Evolutionary conservation across 1,140 invertebrate genomes (phyloP).

Genomic region (Tigriopus japonicus): DNA sequence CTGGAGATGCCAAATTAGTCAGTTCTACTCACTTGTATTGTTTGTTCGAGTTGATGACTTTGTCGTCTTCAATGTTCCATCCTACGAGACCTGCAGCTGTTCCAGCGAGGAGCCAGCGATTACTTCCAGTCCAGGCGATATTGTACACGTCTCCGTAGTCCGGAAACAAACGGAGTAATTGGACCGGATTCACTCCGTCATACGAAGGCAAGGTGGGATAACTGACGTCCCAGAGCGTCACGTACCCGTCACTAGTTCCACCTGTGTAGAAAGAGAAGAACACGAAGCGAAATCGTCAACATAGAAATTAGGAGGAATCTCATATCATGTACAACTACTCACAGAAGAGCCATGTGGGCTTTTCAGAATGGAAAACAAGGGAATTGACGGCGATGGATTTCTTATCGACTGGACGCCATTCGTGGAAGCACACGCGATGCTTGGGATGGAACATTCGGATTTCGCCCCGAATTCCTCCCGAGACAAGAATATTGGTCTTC

Average conservation of each 20-base stretch:
- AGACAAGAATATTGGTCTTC: constrained; percentile 27
- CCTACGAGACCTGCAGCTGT: constrained; percentile 19
- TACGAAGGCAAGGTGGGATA: constrained; percentile 24
- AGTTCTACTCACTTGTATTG: constrained; percentile 10
- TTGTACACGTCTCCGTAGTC: constrained; percentile 19
- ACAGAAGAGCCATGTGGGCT: constrained; percentile 29
- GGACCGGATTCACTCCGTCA: constrained; percentile 14
- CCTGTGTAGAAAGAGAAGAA: constrained; percentile 20
- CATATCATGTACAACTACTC: constrained; percentile 21
- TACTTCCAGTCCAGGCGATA: constrained; percentile 17
- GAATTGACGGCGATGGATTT: constrained; percentile 22
- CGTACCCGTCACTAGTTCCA: constrained; percentile 26
- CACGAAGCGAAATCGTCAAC: neutral
- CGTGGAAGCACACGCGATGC: constrained; percentile 12
- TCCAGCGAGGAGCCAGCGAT: constrained; percentile 18
- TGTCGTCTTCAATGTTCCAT: constrained; percentile 19
- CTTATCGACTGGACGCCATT: constrained; percentile 15
- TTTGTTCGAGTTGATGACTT: constrained; percentile 14
- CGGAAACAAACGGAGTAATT: constrained; percentile 19
- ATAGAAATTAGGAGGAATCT: neutral
- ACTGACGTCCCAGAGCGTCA: constrained; percentile 29
- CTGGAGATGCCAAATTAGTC: too few relatives aligned
- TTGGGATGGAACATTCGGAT: constrained; percentile 22
- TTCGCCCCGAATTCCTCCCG: constrained; percentile 24
- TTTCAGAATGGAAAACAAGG: constrained; percentile 29